Conservation (phyloP, 2,113 vertebrate species). For the Gopherus evgoodei region DNA sequence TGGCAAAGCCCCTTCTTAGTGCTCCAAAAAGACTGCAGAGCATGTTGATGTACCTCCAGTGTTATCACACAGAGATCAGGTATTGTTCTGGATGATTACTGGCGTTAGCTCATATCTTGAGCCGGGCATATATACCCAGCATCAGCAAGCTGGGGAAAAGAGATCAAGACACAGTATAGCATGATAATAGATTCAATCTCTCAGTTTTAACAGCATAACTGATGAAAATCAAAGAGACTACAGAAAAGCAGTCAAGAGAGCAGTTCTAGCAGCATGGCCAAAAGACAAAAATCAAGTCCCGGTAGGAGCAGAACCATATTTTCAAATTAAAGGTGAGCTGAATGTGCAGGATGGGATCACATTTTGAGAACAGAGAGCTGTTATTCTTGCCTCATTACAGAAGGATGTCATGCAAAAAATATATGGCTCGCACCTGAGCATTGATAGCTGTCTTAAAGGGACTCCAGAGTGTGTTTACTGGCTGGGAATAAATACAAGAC, state of each 20-base stretch:
- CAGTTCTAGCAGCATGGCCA: neutral
- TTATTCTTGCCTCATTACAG: neutral
- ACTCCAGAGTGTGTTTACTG: neutral
- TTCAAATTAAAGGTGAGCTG: neutral
- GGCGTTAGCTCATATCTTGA: neutral
- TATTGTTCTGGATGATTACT: neutral
- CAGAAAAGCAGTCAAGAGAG: neutral
- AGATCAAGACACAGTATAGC: neutral
- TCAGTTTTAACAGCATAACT: neutral
- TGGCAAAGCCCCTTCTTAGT: neutral
- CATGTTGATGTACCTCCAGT: neutral
- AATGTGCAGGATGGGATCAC: neutral
- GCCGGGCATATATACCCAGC: too few species aligned
- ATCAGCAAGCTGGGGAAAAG: too few species aligned
- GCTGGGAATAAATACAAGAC: neutral
- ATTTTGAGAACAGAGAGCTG: neutral
- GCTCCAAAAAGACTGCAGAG: neutral
- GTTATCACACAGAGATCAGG: neutral
- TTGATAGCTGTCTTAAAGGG: neutral
- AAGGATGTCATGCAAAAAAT: neutral
- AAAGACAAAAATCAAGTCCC: neutral
- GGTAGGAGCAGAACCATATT: neutral
- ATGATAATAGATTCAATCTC: neutral
- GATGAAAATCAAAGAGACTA: neutral
- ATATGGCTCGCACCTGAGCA: neutral